phyloP scores from a whole-genome alignment of 2,113 vertebrate genomes.

The Theristicus caerulescens region DNA sequence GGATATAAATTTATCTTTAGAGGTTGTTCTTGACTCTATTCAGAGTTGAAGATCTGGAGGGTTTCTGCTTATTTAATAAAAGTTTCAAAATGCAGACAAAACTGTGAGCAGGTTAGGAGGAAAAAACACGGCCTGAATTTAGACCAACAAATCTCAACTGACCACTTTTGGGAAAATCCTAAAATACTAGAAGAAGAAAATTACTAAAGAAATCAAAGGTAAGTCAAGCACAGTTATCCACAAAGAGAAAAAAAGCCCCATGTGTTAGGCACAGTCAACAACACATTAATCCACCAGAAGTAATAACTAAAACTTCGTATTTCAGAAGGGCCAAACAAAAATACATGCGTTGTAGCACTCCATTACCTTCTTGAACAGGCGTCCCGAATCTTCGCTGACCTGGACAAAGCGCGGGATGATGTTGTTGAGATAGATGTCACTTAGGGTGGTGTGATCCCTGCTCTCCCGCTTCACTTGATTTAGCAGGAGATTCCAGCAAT shows the following conservation, averaged over 20 bases:
- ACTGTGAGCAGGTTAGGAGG: background rate
- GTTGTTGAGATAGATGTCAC: slow-evolving; percentile 99
- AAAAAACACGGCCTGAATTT: background rate
- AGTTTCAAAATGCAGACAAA: background rate
- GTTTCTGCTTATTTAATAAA: background rate
- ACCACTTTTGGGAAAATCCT: background rate
- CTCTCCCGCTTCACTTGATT: slow-evolving; percentile 97
- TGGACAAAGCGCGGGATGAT: slow-evolving; percentile 97
- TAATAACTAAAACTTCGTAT: accelerated
- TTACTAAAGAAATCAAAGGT: background rate
- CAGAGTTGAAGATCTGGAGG: background rate
- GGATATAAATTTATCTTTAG: background rate
- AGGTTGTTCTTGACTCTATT: background rate
- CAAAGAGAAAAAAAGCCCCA: background rate
- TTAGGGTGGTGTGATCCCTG: slow-evolving; percentile 94
- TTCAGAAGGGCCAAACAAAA: accelerated
- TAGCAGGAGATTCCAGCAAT: slow-evolving; percentile 97
- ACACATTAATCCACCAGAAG: background rate
- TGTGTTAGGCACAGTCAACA: no score
- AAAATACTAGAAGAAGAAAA: background rate
- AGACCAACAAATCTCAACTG: background rate
- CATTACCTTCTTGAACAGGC: slow-evolving; percentile 96
- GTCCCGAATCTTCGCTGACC: slow-evolving; percentile 95
- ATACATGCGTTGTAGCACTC: accelerated
- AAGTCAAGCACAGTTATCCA: background rate